Conservation (phyloP, 1,140 invertebrate genomes). For the Meteorus sp. region DNA sequence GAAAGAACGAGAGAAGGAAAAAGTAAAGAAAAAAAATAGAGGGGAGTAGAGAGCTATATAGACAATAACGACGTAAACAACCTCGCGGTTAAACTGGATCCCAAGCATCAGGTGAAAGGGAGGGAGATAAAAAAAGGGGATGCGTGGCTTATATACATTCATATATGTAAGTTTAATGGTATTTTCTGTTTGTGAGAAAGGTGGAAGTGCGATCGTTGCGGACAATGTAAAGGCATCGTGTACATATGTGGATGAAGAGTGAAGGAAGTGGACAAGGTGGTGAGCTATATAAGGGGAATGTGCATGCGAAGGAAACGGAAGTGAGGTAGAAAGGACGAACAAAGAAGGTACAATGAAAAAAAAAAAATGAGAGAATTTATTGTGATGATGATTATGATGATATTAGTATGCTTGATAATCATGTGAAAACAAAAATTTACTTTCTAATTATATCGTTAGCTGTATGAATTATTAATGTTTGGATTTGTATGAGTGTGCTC, state of each 20-base stretch:
- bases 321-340: constrained; percentile 6
- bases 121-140: constrained; percentile 36
- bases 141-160: constrained; percentile 10
- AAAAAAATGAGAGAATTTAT: neutral
- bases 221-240: too few relatives aligned
- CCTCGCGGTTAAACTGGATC: constrained; percentile 19
- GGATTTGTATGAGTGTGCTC: too few relatives aligned
- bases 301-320: constrained; percentile 21
- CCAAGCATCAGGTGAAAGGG: constrained; percentile 44
- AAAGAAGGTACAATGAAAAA: constrained; percentile 21
- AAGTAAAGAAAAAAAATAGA: constrained; percentile 17
- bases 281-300: neutral
- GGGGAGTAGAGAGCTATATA: constrained; percentile 4
- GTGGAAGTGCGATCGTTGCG: constrained; percentile 43
- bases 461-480: too few relatives aligned
- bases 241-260: too few relatives aligned
- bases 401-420: too few relatives aligned
- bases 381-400: neutral
- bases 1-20: constrained; percentile 36
- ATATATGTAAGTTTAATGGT: neutral
- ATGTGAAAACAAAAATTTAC: too few relatives aligned
- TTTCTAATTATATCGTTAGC: too few relatives aligned
- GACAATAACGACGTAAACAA: constrained; percentile 14
- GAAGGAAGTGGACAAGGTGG: constrained; percentile 26
- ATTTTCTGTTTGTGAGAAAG: constrained; percentile 41